Base-by-base conservation (phyloP, 2,888 invertebrate genomes). In the Biston betularia region DNA sequence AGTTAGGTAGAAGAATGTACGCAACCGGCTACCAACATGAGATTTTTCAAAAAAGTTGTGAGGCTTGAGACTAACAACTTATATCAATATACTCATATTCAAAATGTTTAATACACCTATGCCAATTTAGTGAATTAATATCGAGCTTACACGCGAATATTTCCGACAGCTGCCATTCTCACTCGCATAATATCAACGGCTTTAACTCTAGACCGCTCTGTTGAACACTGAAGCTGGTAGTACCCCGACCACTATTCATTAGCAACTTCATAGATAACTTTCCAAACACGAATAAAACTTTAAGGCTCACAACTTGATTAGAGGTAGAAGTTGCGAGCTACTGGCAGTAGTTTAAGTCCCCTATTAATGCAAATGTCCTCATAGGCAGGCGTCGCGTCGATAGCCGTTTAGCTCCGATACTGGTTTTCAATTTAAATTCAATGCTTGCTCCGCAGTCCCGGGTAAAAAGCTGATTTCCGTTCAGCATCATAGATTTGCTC, bases 401-500 rank as follows among this genome's bases (percentile, higher is more conserved):
- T 64, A 50, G 54, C 40, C 44, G 50, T 61, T 54, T 58, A 61
- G 45, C 57, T 57, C 50, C 44, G 56, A 56, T 62, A 55, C 65
- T 58, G 53, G 58, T 61, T 63, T 65, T 68, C 65, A 65, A 65
- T 68, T 68, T 61, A 56, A 60, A 63, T 68, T 66, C 67, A 58
- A 49, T 60, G 63, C 57, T 61, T 42, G 57, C 61, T 65, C 65
- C 55, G 50, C 49, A 65, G 15, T 52, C 46, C 34, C 35, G 45
- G 48, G 56, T 45, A 55, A 62, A 64, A 54, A 49, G 60, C 63
- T 45, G 14, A 63, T 60, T 63, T 50, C 60, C 56, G 65, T 63
- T 65, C 49, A 63, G 62, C 72, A 70, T 59, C 63, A 70, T 73
- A 68, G 71, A 75, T 76, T 74, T 68, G 71, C 75, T 75, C 68